Evolutionary conservation across 53 echinoderm and acorn worm genomes (phyloP), one percentile per base, ranked within the genome.

Genomic region (Actinopyga echinites): DNA sequence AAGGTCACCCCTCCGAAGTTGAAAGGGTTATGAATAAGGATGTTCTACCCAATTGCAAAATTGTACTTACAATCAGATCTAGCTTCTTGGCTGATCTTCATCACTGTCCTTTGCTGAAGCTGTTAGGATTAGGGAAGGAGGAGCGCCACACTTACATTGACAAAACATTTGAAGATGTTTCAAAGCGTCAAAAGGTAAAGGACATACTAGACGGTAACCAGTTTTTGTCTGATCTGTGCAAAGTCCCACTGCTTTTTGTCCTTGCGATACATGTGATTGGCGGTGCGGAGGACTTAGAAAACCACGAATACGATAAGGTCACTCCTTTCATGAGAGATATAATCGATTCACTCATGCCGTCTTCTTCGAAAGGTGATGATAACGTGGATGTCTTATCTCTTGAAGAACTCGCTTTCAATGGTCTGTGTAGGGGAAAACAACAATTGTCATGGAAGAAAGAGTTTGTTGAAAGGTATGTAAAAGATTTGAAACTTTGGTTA

Each of bases 351-450:
- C 65, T 65, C 5, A 31, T 17, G 8, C 13, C 65, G 3, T 8
- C 19, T 9, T 1, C 7, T 3, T 3, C 3, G 7, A 37, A 5
- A 37, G 3, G 4, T 37, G 37, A 37, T 37, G 7, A 7, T 3
- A 3, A 37, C 7, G 37, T 5, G 13, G 26, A 63, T n/a, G n/a
- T n/a, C 10, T 30, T 63, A 31, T 24, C 67, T 36, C 38, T 67
- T n/a, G 35, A 67, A 34, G 36, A 67, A 35, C 67, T 67, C 38
- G 67, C 67, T 20, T 67, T 67, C 0, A 67, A 67, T 67, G 67
- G 67, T 20, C 67, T 67, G 19, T 67, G 67, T 15, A 31, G 67
- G 32, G 67, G 67, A 35, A 67, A 32, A 8, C 67, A 67, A 34
- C 67, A 67, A 33, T 67, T 67, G 35, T 15, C 38, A 22, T 67